Conservation (phyloP, 2,888 invertebrate species). For the Latrodectus hesperus region DNA sequence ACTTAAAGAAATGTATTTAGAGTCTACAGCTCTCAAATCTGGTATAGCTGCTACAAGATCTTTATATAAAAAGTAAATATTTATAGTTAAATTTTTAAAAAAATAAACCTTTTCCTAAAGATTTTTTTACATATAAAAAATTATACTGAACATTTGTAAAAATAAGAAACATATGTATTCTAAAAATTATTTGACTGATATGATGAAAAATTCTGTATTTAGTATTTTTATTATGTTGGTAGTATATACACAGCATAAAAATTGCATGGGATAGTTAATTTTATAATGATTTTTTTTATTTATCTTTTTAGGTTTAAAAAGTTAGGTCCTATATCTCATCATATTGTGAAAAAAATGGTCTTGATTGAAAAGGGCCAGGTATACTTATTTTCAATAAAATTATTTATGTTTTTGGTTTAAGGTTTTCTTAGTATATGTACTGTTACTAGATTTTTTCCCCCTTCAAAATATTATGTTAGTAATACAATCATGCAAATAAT, state of each 20-base stretch:
- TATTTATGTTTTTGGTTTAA: background rate
- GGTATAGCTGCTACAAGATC: slow-evolving; percentile 20
- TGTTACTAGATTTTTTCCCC: background rate
- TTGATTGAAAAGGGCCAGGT: slow-evolving; percentile 66
- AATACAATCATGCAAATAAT: background rate
- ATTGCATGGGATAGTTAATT: no score
- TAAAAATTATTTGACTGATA: no score
- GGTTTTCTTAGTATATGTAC: background rate
- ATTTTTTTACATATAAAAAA: no score
- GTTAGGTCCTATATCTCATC: slow-evolving; percentile 47
- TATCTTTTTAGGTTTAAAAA: slow-evolving; percentile 54
- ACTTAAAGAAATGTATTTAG: slow-evolving; percentile 59
- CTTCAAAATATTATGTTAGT: background rate
- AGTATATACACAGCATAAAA: no score
- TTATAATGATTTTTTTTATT: background rate
- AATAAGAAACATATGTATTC: no score
- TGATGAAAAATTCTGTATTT: no score
- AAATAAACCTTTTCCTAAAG: no score
- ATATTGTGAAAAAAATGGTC: slow-evolving; percentile 66
- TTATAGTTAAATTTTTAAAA: background rate
- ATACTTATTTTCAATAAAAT: background rate
- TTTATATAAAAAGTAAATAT: slow-evolving; percentile 56
- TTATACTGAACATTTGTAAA: no score
- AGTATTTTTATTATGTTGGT: no score
- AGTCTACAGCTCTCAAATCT: slow-evolving; percentile 11